Percentiles rank a stretch among this genome's conserved stretches.
phyloP scores from a whole-genome alignment of 2,113 vertebrate species.

The Numida meleagris region DNA sequence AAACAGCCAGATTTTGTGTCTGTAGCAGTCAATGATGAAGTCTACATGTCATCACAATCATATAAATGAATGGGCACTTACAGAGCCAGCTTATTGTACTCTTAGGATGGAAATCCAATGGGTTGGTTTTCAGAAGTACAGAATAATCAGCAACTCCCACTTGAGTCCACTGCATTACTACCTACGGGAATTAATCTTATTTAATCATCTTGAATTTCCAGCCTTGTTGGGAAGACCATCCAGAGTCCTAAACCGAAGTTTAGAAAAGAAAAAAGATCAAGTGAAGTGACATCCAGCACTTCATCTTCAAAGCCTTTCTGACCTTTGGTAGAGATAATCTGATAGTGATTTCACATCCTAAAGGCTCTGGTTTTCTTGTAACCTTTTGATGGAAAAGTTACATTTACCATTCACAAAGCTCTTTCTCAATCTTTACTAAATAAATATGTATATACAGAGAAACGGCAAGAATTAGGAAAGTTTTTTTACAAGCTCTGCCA shows the following conservation, averaged over 20 bases:
- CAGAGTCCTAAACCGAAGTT: neutral
- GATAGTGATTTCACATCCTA: neutral
- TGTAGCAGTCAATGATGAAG: neutral
- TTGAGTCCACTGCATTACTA: neutral
- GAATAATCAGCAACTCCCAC: neutral
- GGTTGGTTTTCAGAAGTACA: neutral
- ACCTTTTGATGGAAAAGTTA: neutral
- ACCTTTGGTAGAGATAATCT: neutral
- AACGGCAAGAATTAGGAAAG: neutral
- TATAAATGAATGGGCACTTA: neutral
- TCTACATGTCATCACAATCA: neutral
- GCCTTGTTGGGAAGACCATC: neutral
- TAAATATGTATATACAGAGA: neutral
- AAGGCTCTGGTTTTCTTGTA: neutral
- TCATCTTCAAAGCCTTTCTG: neutral
- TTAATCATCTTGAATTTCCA: neutral
- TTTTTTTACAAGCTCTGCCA: neutral
- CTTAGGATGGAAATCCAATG: neutral
- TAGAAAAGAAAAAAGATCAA: neutral
- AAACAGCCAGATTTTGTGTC: neutral
- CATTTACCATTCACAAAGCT: neutral
- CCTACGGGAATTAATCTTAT: neutral
- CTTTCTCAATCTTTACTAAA: neutral
- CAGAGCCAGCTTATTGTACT: accelerated
- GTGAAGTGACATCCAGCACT: neutral